phyloP scores from a whole-genome alignment of 2,113 vertebrate genomes.

The Chrysochloris asiatica region DNA sequence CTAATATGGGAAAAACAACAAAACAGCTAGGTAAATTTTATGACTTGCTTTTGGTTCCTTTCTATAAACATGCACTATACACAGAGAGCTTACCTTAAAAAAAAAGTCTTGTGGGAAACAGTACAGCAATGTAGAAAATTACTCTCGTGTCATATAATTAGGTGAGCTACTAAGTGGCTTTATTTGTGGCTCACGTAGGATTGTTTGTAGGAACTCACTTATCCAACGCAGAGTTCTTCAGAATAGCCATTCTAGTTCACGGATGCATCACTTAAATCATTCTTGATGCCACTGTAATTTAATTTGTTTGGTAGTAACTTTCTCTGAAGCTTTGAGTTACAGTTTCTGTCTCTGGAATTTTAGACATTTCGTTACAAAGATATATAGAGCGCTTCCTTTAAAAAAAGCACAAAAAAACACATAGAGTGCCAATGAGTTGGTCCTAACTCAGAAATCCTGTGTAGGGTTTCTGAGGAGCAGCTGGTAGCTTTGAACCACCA shows the following conservation, averaged over 20 bases:
- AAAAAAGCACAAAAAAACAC: too few relatives aligned
- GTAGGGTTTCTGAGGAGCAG: too few relatives aligned
- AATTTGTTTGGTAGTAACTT: not conserved
- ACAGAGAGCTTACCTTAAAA: not conserved
- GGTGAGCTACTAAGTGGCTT: not conserved
- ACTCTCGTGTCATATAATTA: conserved; percentile 4
- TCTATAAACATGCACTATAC: not conserved
- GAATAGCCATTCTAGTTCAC: not conserved
- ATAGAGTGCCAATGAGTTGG: too few relatives aligned
- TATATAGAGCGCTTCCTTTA: not conserved
- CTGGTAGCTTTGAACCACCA: too few relatives aligned
- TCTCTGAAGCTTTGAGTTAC: not conserved
- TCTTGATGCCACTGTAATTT: not conserved
- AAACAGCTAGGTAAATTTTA: not conserved
- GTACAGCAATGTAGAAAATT: not conserved
- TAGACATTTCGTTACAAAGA: not conserved
- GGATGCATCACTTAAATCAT: not conserved
- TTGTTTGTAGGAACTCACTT: not conserved
- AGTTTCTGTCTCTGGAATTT: not conserved
- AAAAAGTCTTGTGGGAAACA: not conserved
- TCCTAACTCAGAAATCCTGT: too few relatives aligned
- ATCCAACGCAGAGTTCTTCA: not conserved
- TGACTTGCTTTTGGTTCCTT: not conserved
- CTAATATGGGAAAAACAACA: not conserved
- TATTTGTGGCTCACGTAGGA: not conserved